Percentiles rank a stretch among this genome's conserved stretches.
Evolutionary conservation across 2,113 vertebrate species (phyloP).

Genomic region (Gymnogyps californianus): DNA sequence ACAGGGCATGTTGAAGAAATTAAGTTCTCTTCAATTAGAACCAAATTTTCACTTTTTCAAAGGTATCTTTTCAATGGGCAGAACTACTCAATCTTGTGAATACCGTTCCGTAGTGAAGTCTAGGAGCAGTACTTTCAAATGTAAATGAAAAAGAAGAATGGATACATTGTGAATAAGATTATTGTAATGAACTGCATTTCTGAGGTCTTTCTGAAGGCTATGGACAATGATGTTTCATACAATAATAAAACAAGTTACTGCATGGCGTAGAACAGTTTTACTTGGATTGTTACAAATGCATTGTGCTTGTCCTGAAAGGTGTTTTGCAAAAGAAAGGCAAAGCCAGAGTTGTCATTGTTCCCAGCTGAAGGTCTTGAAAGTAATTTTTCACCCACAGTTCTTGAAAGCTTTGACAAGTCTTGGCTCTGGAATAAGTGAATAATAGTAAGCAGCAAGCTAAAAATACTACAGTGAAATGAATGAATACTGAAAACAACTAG

Average conservation of each 20-base stretch:
- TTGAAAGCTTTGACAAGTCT: neutral
- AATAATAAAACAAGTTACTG: constrained; percentile 8
- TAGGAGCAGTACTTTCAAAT: constrained; percentile 31
- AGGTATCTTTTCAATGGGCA: neutral
- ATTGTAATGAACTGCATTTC: neutral
- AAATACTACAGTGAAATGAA: neutral
- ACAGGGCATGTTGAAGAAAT: neutral
- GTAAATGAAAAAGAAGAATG: constrained; percentile 34
- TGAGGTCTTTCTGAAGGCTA: constrained; percentile 8
- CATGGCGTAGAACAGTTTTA: neutral
- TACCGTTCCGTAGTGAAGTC: neutral
- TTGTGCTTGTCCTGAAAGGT: constrained; percentile 25
- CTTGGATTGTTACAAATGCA: neutral
- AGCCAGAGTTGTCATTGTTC: neutral
- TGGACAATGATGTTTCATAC: neutral
- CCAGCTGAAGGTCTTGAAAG: neutral
- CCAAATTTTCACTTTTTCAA: neutral
- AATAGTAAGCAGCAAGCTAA: neutral
- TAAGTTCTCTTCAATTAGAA: neutral
- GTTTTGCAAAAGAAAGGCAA: constrained; percentile 4
- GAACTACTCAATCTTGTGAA: neutral
- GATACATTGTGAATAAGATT: neutral
- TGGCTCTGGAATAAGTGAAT: neutral
- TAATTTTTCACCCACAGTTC: constrained; percentile 1
- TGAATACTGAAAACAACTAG: neutral